Percentiles rank a stretch among this genome's conserved stretches.
phyloP scores from a whole-genome alignment of 1,140 invertebrate species.

The Diorhabda sublineata region DNA sequence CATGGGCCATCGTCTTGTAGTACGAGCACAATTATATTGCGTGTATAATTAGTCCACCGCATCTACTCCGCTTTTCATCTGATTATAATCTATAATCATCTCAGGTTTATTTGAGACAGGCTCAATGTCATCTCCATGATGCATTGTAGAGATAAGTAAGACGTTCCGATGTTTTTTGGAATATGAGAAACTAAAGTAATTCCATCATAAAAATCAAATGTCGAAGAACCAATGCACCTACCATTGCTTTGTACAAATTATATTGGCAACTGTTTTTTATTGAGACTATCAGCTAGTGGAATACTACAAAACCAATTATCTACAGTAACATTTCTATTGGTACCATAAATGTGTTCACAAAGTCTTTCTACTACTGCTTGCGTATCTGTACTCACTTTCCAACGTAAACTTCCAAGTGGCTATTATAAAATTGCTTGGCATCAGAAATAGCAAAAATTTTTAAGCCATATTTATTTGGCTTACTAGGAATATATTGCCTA shows the following conservation, averaged over 20 bases:
- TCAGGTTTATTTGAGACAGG: slow-evolving; percentile 10
- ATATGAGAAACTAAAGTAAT: slow-evolving; percentile 10
- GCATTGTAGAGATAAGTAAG: slow-evolving; percentile 23
- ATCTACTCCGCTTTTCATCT: slow-evolving; percentile 25
- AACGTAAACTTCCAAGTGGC: too few species aligned
- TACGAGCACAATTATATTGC: neutral
- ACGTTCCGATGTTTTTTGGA: slow-evolving; percentile 14
- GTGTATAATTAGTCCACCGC: slow-evolving; percentile 20
- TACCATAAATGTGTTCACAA: slow-evolving; percentile 28
- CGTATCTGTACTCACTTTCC: slow-evolving; percentile 6
- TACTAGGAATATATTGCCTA: slow-evolving; percentile 15
- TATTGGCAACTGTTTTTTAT: slow-evolving; percentile 18
- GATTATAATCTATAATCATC: slow-evolving; percentile 25
- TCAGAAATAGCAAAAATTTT: neutral
- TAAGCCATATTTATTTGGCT: neutral
- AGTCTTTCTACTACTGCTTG: slow-evolving; percentile 18
- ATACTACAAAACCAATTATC: slow-evolving; percentile 45
- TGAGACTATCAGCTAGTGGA: slow-evolving; percentile 22
- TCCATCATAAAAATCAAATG: slow-evolving; percentile 11
- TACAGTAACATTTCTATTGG: slow-evolving; percentile 38
- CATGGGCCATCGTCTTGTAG: slow-evolving; percentile 19
- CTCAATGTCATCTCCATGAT: slow-evolving; percentile 21
- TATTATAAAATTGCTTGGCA: too few species aligned
- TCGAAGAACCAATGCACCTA: slow-evolving; percentile 5
- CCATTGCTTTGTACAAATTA: slow-evolving; percentile 6